Percentiles rank a stretch among this genome's conserved stretches.
Evolutionary conservation across 2,797 vertebrate genomes (phyloP).

Genomic region (Onychomys torridus): DNA sequence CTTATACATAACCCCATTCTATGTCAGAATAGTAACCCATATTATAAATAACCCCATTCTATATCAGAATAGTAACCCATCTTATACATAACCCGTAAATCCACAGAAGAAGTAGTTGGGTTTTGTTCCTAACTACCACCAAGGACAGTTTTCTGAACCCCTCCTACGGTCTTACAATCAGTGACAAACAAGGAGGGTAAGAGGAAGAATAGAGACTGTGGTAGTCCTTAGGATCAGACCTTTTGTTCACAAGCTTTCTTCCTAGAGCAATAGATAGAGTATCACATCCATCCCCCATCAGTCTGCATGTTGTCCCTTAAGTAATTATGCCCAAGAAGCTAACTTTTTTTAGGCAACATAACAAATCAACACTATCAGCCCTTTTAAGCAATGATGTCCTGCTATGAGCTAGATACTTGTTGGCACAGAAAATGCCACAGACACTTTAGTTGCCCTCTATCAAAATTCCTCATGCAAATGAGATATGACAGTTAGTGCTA

Average conservation of each 20-base stretch:
- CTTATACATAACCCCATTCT: slow-evolving; percentile 11
- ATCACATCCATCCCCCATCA: neutral
- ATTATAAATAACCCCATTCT: too few species aligned
- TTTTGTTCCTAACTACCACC: slow-evolving; percentile 52
- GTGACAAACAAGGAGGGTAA: slow-evolving; percentile 61
- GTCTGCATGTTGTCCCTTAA: slow-evolving; percentile 73
- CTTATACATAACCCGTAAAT: slow-evolving; percentile 29
- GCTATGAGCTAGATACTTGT: slow-evolving; percentile 83
- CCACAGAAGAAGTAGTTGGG: slow-evolving; percentile 41
- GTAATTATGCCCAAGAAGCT: slow-evolving; percentile 83
- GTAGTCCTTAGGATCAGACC: slow-evolving; percentile 63
- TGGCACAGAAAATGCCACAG: slow-evolving; percentile 84
- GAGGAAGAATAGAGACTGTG: slow-evolving; percentile 42
- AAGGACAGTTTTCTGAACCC: slow-evolving; percentile 18
- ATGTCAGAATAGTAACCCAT: too few species aligned
- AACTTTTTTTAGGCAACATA: slow-evolving; percentile 80
- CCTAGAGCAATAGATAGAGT: neutral
- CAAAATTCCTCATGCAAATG: slow-evolving; percentile 84
- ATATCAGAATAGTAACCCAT: neutral
- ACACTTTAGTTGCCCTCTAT: slow-evolving; percentile 80
- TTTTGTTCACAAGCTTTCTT: slow-evolving; percentile 71
- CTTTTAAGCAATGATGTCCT: slow-evolving; percentile 81
- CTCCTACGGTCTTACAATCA: slow-evolving; percentile 42
- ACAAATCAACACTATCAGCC: slow-evolving; percentile 54
- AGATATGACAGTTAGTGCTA: slow-evolving; percentile 83